phyloP scores from a whole-genome alignment of 2,797 vertebrate genomes.

The Clangula hyemalis region DNA sequence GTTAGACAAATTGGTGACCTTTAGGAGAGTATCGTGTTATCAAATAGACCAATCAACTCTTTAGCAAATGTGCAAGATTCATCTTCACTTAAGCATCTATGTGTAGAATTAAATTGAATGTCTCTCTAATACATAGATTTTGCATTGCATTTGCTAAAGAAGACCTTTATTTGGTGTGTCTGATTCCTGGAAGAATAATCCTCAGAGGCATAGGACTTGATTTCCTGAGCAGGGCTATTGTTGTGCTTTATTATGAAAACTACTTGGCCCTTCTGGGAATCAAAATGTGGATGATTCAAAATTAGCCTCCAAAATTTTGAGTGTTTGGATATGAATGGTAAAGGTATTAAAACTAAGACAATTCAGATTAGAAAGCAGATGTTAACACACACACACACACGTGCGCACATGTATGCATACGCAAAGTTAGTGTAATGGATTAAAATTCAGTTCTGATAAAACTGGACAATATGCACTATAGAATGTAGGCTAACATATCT shows the following conservation, averaged over 20 bases:
- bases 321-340: background rate
- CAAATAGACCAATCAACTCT: slow-evolving; percentile 54
- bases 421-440: background rate
- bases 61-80: slow-evolving; percentile 39
- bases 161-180: slow-evolving; percentile 37
- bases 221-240: slow-evolving; percentile 43
- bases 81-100: slow-evolving; percentile 55
- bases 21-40: slow-evolving; percentile 53
- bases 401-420: background rate
- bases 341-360: background rate
- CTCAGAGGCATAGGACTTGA: slow-evolving; percentile 36
- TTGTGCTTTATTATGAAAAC: slow-evolving; percentile 40
- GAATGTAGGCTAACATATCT: background rate
- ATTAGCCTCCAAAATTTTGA: slow-evolving; percentile 27
- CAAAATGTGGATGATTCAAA: background rate
- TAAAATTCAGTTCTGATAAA: slow-evolving; percentile 36
- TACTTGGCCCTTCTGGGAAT: slow-evolving; percentile 3
- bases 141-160: slow-evolving; percentile 23
- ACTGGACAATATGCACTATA: background rate
- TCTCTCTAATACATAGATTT: slow-evolving; percentile 51
- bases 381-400: background rate
- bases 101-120: slow-evolving; percentile 53
- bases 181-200: slow-evolving; percentile 58
- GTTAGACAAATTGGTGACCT: slow-evolving; percentile 65
- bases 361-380: background rate